Evolutionary conservation across 2,888 invertebrate species (phyloP), one percentile per base, ranked within the genome.

Genomic region (Bhutanitis thaidina): DNA sequence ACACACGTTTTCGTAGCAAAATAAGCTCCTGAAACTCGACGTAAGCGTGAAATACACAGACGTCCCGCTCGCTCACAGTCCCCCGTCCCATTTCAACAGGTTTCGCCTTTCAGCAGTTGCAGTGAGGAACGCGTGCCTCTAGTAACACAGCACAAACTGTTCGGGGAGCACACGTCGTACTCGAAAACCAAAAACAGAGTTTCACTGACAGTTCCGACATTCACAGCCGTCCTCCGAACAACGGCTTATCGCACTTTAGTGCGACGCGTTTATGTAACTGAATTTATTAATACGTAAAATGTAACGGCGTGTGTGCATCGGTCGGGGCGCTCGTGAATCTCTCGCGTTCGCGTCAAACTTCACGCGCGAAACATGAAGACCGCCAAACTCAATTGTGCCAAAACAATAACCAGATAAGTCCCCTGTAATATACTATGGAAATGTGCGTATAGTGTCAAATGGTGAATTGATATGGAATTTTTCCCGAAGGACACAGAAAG

Each of bases 51-150:
- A 64, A 72, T 48, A 32, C 53, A 40, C 7, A 43, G 49, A 54
- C 61, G 59, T 87, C 86, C 70, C 77, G 46, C 65, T 89, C 77
- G 60, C 77, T 55, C 87, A 51, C 76, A 71, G 77, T 74, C 71
- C 71, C 73, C 79, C 64, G 74, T 85, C 80, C 85, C 77, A 88
- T 86, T 88, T 88, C 89, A 89, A 89, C 89, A 89, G 89, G 89
- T 89, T 88, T 87, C 85, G 80, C 81, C 76, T 89, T 85, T 88
- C 86, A 88, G 82, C 74, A 72, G 77, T 80, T 80, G 83, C 86
- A 85, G 80, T 64, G 64, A 73, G 69, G 77, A 80, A 77, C 80
- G 84, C 85, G 87, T 87, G 83, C 79, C 84, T 76, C 77, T 86
- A 85, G 86, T 87, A 83, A 80, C 81, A 71, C 80, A 78, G 86